Evolutionary conservation across 2,888 invertebrate species (phyloP).

Genomic region (Perizoma affinitatum): DNA sequence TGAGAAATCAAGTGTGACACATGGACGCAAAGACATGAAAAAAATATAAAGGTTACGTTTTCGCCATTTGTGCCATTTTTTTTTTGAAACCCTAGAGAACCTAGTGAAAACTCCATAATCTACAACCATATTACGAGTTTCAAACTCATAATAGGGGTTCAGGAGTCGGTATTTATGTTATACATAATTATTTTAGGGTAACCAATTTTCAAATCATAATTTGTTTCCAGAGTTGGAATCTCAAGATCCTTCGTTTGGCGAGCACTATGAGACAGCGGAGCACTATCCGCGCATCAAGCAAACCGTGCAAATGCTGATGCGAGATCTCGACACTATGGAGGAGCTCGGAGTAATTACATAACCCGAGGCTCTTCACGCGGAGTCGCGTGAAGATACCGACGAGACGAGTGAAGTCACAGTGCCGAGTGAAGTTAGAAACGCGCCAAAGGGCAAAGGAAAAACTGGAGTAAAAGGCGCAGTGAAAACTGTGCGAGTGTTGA

Average conservation of each 20-base stretch:
- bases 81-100: no score
- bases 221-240: constrained; percentile 81
- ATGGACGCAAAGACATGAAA: no score
- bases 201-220: not conserved
- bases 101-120: no score
- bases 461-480: constrained; percentile 9
- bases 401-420: constrained; percentile 1
- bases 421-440: not conserved
- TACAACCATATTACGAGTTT: no score
- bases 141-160: no score
- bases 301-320: constrained; percentile 88
- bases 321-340: constrained; percentile 88
- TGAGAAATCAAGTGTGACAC: no score
- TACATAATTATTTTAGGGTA: not conserved
- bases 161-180: no score
- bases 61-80: no score
- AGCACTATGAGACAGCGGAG: constrained; percentile 82
- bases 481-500: constrained; percentile 14
- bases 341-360: constrained; percentile 85
- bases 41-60: no score
- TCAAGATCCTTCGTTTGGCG: constrained; percentile 84
- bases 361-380: constrained; percentile 27
- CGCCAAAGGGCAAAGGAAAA: constrained; percentile 4
- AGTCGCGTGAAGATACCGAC: constrained; percentile 11
- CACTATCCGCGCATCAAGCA: constrained; percentile 88